Evolutionary conservation across 1,140 invertebrate species (phyloP), one percentile per base, ranked within the genome.

Genomic region (Whitmania pigra): DNA sequence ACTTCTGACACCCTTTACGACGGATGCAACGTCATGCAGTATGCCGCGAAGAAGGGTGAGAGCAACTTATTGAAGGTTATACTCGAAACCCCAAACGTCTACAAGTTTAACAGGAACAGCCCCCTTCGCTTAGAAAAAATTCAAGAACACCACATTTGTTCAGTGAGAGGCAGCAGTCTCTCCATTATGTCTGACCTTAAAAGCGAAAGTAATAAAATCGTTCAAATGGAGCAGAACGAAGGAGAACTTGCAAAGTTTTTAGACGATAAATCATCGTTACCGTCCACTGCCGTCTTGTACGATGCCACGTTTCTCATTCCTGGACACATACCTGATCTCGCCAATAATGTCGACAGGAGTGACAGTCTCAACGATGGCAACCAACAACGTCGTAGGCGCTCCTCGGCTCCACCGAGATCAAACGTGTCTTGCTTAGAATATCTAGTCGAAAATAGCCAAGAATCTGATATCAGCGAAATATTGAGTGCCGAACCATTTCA

Each of bases 1-100:
- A 74, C 73, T 17, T 67, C 70, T n/a, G 71, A 72, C 25, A 67
- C 71, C 6, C 53, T 29, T 18, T 66, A 71, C 67, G 53, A 72
- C 20, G 70, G 67, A 0, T 53, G 60, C 54, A 69, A 66, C 29
- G 73, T 72, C 18, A 27, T 74, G n/a, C 49, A 57, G 18, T 74
- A 74, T 54, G 63, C 70, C 29, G 49, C 63, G n/a, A 29, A 29
- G 20, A 68, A 66, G 27, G 73, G 73, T 40, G 70, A 69, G 15
- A 54, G 53, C 27, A 60, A 63, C n/a, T 31, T 74, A 22, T 40
- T 74, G 57, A 31, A 68, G 29, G 71, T 36, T 36, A 71, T 74
- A 27, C 53, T 74, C n/a, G 53, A 67, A 25, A 72, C 67, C 4
- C 40, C 57, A 18, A 57, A 72, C 13, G 73, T 74, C n/a, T 72